These are phyloP conservation scores for Coptodon bakossiorum DNA, from an alignment of 2,113 vertebrate species.

Conservation along the genomic window DNA sequence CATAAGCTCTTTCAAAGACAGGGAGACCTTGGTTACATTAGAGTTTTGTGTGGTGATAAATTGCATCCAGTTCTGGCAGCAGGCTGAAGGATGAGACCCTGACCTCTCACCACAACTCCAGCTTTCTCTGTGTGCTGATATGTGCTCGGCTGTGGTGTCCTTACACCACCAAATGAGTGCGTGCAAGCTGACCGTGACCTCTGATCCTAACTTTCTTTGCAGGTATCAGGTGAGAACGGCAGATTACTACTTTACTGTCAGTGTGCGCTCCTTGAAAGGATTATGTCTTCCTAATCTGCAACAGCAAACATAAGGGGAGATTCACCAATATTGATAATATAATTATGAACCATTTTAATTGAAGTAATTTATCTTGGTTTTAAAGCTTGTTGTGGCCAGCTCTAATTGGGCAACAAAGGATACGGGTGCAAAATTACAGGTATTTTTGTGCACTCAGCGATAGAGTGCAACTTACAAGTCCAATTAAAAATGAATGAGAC, in stretches of 20 bases:
- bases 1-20: not conserved
- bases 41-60: not conserved
- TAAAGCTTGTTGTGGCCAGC: not conserved
- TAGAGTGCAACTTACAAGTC: not conserved
- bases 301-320: not conserved
- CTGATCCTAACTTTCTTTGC: not conserved
- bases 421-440: not conserved
- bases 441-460: not conserved
- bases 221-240: not conserved
- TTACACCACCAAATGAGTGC: not conserved
- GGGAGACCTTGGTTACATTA: not conserved
- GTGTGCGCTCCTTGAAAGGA: not conserved
- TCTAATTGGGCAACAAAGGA: not conserved
- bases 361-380: not conserved
- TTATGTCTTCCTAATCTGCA: not conserved
- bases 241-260: not conserved
- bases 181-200: not conserved
- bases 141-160: not conserved
- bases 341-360: not conserved
- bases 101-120: not conserved
- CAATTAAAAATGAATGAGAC: slow-evolving; percentile 22
- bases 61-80: not conserved
- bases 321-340: not conserved
- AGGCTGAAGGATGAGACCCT: not conserved
- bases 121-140: not conserved